Conservation (phyloP, 2,113 vertebrate species). For the Physeter macrocephalus region DNA sequence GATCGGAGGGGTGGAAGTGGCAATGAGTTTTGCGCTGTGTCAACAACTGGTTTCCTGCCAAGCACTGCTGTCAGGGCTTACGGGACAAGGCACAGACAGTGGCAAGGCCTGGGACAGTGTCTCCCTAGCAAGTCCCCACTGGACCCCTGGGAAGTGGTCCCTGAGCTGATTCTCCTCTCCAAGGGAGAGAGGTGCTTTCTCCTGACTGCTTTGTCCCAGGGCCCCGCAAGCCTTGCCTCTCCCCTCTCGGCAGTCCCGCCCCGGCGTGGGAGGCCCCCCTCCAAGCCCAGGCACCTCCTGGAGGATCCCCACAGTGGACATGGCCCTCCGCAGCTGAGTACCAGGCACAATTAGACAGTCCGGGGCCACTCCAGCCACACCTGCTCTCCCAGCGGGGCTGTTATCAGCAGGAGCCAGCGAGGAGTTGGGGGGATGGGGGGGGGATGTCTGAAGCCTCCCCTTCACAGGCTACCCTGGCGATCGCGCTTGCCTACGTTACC, state of each 20-base stretch:
- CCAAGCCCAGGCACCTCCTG: background rate
- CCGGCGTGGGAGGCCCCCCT: background rate
- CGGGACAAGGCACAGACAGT: rapidly evolving
- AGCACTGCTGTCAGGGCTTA: background rate
- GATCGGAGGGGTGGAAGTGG: background rate
- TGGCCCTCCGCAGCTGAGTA: background rate
- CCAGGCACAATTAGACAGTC: background rate
- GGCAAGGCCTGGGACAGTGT: background rate
- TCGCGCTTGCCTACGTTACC: background rate
- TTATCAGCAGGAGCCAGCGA: background rate
- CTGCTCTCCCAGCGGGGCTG: background rate
- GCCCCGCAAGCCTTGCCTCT: background rate
- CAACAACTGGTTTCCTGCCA: background rate
- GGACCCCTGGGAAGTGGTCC: background rate
- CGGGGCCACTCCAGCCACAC: background rate
- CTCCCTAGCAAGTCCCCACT: background rate
- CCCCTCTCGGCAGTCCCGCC: background rate
- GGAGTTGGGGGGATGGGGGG: background rate
- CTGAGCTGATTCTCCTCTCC: background rate
- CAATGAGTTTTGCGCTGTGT: background rate
- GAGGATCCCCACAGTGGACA: background rate
- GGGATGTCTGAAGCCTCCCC: background rate
- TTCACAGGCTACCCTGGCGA: background rate
- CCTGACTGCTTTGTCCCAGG: background rate
- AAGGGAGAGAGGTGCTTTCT: background rate